Evolutionary conservation across 2,113 vertebrate genomes (phyloP).

Genomic region (Nymphicus hollandicus): DNA sequence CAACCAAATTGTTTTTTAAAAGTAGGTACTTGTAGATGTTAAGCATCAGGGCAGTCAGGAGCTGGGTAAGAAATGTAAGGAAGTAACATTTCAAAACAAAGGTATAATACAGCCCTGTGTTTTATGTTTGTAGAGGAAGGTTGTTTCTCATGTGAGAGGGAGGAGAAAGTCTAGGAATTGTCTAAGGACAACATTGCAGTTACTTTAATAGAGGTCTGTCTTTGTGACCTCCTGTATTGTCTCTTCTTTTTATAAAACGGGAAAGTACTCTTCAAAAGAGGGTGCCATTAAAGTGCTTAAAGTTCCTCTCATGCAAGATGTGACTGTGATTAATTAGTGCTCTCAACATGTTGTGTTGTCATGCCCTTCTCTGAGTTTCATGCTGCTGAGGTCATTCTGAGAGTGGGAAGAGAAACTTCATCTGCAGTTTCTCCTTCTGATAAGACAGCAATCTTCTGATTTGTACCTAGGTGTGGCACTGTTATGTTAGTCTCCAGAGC

Average conservation of each 20-base stretch:
- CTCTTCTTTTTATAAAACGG: neutral
- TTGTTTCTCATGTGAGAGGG: neutral
- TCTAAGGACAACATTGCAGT: neutral
- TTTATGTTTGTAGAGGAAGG: neutral
- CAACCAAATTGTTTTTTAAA: neutral
- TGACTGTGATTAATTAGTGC: neutral
- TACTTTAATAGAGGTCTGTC: neutral
- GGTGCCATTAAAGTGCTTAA: neutral
- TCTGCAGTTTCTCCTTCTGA: constrained; percentile 23
- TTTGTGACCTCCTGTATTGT: neutral
- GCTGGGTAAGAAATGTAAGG: neutral
- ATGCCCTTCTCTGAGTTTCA: neutral
- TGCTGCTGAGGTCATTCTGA: constrained; percentile 25
- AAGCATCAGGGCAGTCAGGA: neutral
- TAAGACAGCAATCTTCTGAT: neutral
- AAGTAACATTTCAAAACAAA: neutral
- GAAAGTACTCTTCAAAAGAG: neutral
- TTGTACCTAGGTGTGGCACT: constrained; percentile 23
- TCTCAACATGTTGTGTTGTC: neutral
- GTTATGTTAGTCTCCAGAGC: neutral
- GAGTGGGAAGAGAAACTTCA: constrained; percentile 39
- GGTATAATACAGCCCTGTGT: fast-evolving
- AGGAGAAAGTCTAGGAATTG: neutral
- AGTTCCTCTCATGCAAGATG: neutral
- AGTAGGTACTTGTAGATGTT: neutral